Conservation (phyloP, 2,113 vertebrate species). For the Alexandromys fortis region DNA sequence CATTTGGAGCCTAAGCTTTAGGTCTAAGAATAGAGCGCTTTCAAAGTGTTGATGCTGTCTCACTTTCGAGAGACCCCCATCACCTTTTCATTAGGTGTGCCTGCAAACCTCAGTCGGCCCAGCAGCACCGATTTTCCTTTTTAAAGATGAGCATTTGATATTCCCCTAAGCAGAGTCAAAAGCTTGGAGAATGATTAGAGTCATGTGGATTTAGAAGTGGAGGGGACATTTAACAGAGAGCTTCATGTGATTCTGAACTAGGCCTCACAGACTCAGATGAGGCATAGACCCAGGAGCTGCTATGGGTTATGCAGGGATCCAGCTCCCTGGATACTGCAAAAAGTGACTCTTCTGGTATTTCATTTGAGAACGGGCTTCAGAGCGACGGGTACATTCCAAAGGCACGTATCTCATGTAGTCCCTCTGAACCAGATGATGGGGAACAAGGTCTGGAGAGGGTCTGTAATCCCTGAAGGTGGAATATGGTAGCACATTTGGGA, state of each 20-base stretch:
- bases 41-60: slow-evolving; percentile 10
- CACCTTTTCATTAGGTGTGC: neutral
- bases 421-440: slow-evolving; percentile 27
- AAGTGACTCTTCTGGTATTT: neutral
- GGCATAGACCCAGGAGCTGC: neutral
- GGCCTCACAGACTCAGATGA: neutral
- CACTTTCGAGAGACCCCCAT: neutral
- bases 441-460: neutral
- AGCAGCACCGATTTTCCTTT: neutral
- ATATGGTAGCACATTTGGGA: neutral
- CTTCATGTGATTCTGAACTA: neutral
- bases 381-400: neutral
- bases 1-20: slow-evolving; percentile 38
- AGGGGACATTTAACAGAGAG: neutral
- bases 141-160: neutral
- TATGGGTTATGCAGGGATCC: neutral
- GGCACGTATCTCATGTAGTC: neutral
- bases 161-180: neutral
- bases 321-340: neutral
- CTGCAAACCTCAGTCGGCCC: slow-evolving; percentile 4
- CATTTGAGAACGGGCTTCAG: neutral
- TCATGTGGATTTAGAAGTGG: slow-evolving; percentile 6
- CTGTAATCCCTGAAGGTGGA: neutral
- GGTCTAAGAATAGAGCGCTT: slow-evolving; percentile 23
- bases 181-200: neutral